Percentiles rank a stretch among this genome's conserved stretches.
These are phyloP conservation scores for Hozukius guyotensis DNA, from an alignment of 2,797 vertebrate genomes.

Conservation along the genomic window DNA sequence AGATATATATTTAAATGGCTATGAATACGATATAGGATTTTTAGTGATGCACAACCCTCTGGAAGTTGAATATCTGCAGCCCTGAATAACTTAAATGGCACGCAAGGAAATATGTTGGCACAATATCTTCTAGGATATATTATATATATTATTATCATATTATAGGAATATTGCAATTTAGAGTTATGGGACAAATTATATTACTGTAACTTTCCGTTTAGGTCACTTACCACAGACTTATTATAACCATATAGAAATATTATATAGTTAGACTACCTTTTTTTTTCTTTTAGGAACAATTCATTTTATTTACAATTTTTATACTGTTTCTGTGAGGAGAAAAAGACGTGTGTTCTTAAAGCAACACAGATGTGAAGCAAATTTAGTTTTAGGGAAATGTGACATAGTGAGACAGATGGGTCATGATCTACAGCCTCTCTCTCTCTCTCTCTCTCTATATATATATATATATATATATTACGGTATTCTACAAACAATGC, in stretches of 20 bases:
- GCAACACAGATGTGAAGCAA: too few species aligned
- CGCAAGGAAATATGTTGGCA: background rate
- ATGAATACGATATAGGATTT: background rate
- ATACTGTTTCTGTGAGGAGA: too few species aligned
- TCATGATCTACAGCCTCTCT: background rate
- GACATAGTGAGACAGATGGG: slow-evolving; percentile 1
- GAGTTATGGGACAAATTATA: too few species aligned
- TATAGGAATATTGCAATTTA: background rate
- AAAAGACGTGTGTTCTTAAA: background rate
- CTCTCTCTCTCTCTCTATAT: too few species aligned
- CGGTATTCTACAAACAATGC: too few species aligned
- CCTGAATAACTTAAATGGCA: accelerated
- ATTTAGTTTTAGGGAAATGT: background rate
- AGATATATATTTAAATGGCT: background rate
- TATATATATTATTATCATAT: background rate
- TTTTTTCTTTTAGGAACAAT: background rate
- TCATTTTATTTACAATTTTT: background rate
- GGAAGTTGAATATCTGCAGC: background rate
- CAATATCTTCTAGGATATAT: background rate
- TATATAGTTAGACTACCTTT: background rate
- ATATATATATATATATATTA: background rate
- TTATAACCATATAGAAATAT: background rate
- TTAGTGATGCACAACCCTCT: background rate
- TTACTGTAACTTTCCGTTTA: background rate
- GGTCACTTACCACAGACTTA: background rate